phyloP scores from a whole-genome alignment of 2,888 invertebrate species.

The Trissonchulus sp. region DNA sequence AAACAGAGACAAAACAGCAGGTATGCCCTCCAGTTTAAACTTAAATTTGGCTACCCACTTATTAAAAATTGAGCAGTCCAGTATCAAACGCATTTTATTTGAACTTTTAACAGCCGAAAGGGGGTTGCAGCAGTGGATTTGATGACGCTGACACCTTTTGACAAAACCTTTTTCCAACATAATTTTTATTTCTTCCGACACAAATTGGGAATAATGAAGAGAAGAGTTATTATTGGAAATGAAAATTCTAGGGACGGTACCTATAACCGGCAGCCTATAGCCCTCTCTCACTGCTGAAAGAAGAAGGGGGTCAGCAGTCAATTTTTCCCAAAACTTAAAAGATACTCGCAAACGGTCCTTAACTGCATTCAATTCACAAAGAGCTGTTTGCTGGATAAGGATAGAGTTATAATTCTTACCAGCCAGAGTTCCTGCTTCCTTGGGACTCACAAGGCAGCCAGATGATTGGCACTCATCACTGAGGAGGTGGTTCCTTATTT shows the following conservation, averaged over 20 bases:
- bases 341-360: not conserved
- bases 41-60: not conserved
- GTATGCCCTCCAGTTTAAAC: not conserved
- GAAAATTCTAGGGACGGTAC: not conserved
- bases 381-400: not conserved
- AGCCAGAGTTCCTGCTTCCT: not conserved
- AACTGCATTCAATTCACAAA: not conserved
- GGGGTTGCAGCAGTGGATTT: not conserved
- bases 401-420: not conserved
- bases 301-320: not conserved
- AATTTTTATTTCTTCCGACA: not conserved
- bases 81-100: not conserved
- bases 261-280: not conserved
- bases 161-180: not conserved
- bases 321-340: not conserved
- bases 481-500: not conserved
- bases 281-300: not conserved
- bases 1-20: not conserved
- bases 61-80: constrained; percentile 6
- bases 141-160: not conserved
- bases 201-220: not conserved
- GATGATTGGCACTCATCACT: not conserved
- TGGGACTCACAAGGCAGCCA: not conserved
- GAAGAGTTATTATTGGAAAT: not conserved
- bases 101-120: not conserved